Conservation (phyloP, 2,797 vertebrate genomes). For the Platyrinchus mystaceus region DNA sequence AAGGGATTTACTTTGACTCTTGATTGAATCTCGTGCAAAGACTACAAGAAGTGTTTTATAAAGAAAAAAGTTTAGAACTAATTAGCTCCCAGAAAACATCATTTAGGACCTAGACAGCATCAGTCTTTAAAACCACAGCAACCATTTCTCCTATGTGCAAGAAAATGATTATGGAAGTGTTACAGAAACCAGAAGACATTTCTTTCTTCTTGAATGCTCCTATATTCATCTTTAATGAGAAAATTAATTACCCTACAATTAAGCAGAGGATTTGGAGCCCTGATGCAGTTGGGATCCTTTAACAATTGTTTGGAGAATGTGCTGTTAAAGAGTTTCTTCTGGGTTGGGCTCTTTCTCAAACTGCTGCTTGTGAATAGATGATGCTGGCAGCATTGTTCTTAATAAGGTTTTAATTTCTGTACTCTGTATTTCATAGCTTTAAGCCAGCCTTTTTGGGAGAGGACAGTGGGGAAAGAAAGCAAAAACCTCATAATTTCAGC, state of each 20-base stretch:
- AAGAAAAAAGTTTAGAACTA: background rate
- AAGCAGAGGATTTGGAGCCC: background rate
- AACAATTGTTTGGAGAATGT: background rate
- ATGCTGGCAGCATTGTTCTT: slow-evolving; percentile 1
- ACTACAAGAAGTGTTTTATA: background rate
- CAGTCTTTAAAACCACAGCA: background rate
- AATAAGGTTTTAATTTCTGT: background rate
- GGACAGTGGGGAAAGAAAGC: background rate
- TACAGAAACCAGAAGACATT: background rate
- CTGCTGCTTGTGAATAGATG: slow-evolving; percentile 28
- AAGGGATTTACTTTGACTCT: background rate
- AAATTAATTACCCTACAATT: background rate
- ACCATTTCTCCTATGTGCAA: background rate
- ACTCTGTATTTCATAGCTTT: background rate
- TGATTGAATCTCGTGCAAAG: slow-evolving; percentile 43
- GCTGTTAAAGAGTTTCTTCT: background rate
- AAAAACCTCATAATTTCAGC: background rate
- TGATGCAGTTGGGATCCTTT: background rate
- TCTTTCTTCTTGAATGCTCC: background rate
- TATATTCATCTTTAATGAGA: background rate
- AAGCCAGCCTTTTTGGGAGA: background rate
- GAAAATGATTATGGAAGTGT: background rate
- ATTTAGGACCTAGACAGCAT: background rate
- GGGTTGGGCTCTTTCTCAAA: background rate
- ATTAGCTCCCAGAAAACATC: background rate